These are phyloP conservation scores for Noctua janthina DNA, from an alignment of 2,888 invertebrate species.

Conservation along the genomic window DNA sequence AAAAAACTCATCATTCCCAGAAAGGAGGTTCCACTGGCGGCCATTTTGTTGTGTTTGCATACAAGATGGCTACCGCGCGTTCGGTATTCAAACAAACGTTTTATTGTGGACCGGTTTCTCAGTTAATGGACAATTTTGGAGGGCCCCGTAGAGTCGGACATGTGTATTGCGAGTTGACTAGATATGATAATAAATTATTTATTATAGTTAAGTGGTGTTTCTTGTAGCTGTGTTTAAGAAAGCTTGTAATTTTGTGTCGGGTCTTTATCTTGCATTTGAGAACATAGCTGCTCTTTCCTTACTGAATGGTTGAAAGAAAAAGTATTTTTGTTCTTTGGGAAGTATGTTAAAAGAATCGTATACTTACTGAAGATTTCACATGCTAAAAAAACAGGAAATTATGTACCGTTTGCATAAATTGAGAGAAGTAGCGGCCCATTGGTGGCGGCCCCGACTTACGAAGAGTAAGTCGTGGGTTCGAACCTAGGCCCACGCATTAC, in stretches of 20 bases:
- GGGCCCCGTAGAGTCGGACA: slow-evolving; percentile 57
- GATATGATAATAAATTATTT: slow-evolving; percentile 49
- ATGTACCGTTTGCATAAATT: not conserved
- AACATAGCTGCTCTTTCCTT: not conserved
- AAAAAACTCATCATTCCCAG: slow-evolving; percentile 65
- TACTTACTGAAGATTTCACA: slow-evolving; percentile 2
- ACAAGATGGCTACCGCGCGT: slow-evolving; percentile 79
- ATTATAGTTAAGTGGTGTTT: slow-evolving; percentile 37
- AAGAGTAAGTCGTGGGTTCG: too few species aligned
- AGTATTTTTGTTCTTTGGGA: not conserved
- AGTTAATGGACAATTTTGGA: slow-evolving; percentile 35
- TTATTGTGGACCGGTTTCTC: slow-evolving; percentile 69
- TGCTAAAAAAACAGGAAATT: not conserved
- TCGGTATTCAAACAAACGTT: slow-evolving; percentile 73
- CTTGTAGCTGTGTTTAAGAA: slow-evolving; percentile 30
- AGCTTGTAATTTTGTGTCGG: slow-evolving; percentile 25
- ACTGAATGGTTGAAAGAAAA: not conserved
- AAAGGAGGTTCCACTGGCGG: slow-evolving; percentile 71
- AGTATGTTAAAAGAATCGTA: not conserved
- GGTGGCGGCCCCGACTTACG: too few species aligned
- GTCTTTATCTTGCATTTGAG: slow-evolving; percentile 28
- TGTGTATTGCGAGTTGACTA: slow-evolving; percentile 36
- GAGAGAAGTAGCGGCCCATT: too few species aligned
- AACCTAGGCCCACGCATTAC: too few species aligned
- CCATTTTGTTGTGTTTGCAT: slow-evolving; percentile 76